Conservation (phyloP, 2,797 vertebrate genomes). For the Trachurus trachurus region DNA sequence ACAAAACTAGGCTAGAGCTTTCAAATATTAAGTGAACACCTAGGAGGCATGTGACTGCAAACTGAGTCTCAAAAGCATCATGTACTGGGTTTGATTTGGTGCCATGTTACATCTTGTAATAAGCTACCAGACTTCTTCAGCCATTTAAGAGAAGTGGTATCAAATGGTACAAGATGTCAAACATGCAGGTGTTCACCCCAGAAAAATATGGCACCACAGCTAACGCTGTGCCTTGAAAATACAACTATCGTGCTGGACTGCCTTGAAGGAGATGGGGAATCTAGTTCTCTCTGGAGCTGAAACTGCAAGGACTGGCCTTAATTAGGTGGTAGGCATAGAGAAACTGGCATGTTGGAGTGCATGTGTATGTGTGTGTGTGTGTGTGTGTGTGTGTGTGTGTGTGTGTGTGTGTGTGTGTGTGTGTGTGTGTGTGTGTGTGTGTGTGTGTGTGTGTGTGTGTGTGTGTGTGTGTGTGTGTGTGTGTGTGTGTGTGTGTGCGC, state of each 20-base stretch:
- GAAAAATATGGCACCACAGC: conserved; percentile 70
- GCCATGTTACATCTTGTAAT: conserved; percentile 68
- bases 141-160: conserved; percentile 65
- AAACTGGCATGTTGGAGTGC: conserved; percentile 74
- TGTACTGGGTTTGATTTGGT: conserved; percentile 56
- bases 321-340: conserved; percentile 82
- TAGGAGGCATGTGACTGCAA: conserved; percentile 33
- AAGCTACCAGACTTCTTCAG: conserved; percentile 57
- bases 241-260: conserved; percentile 73
- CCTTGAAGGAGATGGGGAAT: conserved; percentile 77
- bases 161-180: conserved; percentile 74
- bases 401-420: conserved; percentile 23
- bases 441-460: conserved; percentile 19
- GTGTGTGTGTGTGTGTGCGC: conserved; percentile 26
- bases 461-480: conserved; percentile 22
- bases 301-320: conserved; percentile 82
- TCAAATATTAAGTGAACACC: conserved; percentile 22
- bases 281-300: conserved; percentile 75
- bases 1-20: conserved; percentile 27
- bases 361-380: conserved; percentile 31
- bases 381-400: conserved; percentile 5
- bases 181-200: conserved; percentile 75
- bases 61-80: conserved; percentile 31
- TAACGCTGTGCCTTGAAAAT: conserved; percentile 78
- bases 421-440: conserved; percentile 23